Conservation (phyloP, 2,113 vertebrate species). For the Colinus virginianus region DNA sequence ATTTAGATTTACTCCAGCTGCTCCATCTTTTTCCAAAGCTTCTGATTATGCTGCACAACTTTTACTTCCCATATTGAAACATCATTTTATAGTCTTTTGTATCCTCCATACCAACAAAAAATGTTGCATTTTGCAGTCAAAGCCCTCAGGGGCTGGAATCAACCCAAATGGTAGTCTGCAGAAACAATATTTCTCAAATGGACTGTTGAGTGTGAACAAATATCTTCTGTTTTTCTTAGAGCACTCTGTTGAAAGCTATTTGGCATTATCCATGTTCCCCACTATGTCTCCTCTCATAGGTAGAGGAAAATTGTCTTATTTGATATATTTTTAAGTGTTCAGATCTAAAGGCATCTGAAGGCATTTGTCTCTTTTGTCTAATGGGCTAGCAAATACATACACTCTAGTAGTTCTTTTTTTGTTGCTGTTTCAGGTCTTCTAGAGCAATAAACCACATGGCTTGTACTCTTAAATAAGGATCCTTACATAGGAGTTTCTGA, state of each 20-base stretch:
- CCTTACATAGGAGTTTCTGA: neutral
- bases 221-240: constrained; percentile 56
- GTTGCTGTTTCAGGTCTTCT: neutral
- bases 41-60: neutral
- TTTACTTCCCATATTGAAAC: neutral
- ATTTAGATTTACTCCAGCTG: neutral
- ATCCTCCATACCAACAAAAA: constrained; percentile 6
- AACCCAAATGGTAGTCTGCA: constrained; percentile 47
- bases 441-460: neutral
- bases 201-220: constrained; percentile 66
- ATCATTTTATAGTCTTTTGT: constrained; percentile 7
- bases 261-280: constrained; percentile 22
- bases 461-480: neutral
- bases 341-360: neutral
- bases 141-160: constrained; percentile 50
- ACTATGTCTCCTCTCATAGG: neutral
- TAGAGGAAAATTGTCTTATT: neutral
- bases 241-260: constrained; percentile 54
- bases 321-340: neutral
- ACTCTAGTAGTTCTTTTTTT: neutral
- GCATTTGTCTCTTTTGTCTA: neutral
- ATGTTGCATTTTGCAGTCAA: constrained; percentile 34
- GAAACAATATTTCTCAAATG: constrained; percentile 58
- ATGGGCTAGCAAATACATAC: neutral
- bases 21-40: neutral